phyloP scores from a whole-genome alignment of 1,140 invertebrate species.

The Carcinoscorpius rotundicauda region DNA sequence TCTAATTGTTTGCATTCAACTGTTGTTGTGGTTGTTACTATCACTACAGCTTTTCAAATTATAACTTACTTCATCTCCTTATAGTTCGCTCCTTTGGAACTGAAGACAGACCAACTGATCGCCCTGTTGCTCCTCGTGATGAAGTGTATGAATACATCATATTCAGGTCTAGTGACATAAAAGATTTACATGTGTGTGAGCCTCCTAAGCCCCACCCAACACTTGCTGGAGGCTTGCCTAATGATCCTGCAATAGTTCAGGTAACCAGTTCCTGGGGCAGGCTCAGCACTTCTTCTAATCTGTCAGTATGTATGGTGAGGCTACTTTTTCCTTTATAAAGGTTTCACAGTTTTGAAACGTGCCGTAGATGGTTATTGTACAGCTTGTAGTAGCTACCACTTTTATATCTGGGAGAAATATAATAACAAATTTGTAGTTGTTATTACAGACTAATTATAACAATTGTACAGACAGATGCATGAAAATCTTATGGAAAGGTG shows the following conservation, averaged over 20 bases:
- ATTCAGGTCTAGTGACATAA: slow-evolving; percentile 95
- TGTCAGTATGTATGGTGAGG: too few species aligned
- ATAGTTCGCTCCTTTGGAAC: slow-evolving; percentile 96
- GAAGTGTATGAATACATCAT: slow-evolving; percentile 98
- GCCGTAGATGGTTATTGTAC: too few species aligned
- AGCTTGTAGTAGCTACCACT: too few species aligned
- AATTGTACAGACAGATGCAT: too few species aligned
- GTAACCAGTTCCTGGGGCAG: slow-evolving; percentile 3
- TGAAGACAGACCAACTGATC: slow-evolving; percentile 86
- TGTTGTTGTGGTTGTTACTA: not conserved
- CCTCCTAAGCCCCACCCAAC: slow-evolving; percentile 53
- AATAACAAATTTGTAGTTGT: too few species aligned
- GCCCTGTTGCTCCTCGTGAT: slow-evolving; percentile 85
- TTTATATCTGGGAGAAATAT: too few species aligned
- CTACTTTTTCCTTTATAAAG: too few species aligned
- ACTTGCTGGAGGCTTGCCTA: slow-evolving; percentile 41
- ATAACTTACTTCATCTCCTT: slow-evolving; percentile 26
- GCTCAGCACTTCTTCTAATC: too few species aligned
- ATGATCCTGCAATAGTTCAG: slow-evolving; percentile 89
- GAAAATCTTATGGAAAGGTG: too few species aligned
- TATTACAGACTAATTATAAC: too few species aligned
- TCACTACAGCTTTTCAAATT: too few species aligned
- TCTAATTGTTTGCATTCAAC: not conserved
- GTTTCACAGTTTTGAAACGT: too few species aligned
- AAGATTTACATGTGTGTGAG: slow-evolving; percentile 86